phyloP scores from a whole-genome alignment of 2,888 invertebrate genomes.

The Bedellia somnulentella region DNA sequence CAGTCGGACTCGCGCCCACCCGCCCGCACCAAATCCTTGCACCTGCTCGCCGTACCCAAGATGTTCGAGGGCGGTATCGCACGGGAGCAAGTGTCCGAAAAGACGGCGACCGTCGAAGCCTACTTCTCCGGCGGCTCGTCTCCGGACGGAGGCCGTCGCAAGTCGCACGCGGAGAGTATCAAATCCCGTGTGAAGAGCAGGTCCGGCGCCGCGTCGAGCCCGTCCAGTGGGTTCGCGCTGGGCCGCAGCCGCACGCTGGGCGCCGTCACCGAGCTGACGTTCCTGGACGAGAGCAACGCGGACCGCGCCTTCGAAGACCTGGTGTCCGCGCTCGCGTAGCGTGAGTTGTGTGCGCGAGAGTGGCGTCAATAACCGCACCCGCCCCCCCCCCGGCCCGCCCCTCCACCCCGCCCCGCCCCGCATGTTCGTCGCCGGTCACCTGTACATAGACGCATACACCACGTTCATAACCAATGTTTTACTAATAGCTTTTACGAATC shows the following conservation, averaged over 20 bases:
- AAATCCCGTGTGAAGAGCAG: constrained; percentile 6
- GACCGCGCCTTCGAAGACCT: constrained; percentile 88
- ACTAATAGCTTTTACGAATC: constrained; percentile 54
- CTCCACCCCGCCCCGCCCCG: constrained; percentile 10
- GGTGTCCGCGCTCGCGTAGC: constrained; percentile 64
- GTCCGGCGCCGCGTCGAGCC: constrained; percentile 11
- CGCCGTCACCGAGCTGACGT: constrained; percentile 66
- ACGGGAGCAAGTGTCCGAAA: constrained; percentile 67
- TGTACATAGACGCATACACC: constrained; percentile 39
- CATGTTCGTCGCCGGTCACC: constrained; percentile 14
- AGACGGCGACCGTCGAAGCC: constrained; percentile 73
- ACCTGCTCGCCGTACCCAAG: constrained; percentile 73
- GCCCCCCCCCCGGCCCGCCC: constrained; percentile 18
- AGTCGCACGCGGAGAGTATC: constrained; percentile 25
- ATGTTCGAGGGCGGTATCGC: constrained; percentile 79
- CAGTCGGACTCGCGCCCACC: too few relatives aligned
- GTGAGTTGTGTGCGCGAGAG: constrained; percentile 59
- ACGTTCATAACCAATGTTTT: constrained; percentile 46
- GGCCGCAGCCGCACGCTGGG: constrained; percentile 78
- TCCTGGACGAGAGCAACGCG: constrained; percentile 78
- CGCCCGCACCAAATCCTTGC: constrained; percentile 73
- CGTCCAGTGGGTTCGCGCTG: constrained; percentile 47
- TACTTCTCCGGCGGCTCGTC: constrained; percentile 64
- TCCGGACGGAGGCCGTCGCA: constrained; percentile 23
- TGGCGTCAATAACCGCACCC: constrained; percentile 30